Percentiles rank a stretch among this genome's conserved stretches.
Evolutionary conservation across 2,797 vertebrate genomes (phyloP).

Genomic region (Poeciliopsis infans): DNA sequence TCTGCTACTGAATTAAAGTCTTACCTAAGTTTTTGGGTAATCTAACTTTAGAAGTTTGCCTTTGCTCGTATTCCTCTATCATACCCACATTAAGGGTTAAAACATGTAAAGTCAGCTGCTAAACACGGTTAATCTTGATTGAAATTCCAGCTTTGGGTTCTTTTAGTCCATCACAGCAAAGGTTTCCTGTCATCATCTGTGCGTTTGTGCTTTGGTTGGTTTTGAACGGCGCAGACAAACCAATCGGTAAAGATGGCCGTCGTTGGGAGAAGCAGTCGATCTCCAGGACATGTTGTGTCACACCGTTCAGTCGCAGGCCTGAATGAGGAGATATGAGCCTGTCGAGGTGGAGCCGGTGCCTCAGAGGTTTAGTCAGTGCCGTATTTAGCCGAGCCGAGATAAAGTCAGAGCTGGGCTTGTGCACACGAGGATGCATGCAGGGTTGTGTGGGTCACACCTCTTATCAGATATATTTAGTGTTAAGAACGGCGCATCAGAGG

Average conservation of each 20-base stretch:
- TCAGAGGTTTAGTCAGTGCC: slow-evolving; percentile 63
- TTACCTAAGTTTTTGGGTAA: neutral
- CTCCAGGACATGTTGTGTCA: slow-evolving; percentile 11
- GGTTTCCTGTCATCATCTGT: neutral
- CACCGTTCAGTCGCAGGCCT: slow-evolving; percentile 30
- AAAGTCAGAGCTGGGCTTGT: slow-evolving; percentile 59
- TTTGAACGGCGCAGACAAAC: neutral
- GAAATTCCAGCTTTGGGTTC: neutral
- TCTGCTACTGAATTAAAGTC: neutral
- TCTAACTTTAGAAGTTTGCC: neutral
- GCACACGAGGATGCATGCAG: slow-evolving; percentile 44
- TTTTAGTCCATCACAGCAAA: neutral
- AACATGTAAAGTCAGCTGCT: neutral
- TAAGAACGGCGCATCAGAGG: slow-evolving; percentile 21
- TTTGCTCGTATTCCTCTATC: neutral
- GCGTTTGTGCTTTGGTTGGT: neutral
- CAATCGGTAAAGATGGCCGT: neutral
- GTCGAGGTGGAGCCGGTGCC: slow-evolving; percentile 58
- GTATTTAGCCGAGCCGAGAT: slow-evolving; percentile 72
- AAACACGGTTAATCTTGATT: neutral
- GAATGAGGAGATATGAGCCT: slow-evolving; percentile 44
- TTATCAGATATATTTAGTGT: slow-evolving; percentile 70
- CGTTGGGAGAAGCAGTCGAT: neutral
- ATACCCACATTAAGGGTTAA: neutral
- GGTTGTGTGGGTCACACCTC: slow-evolving; percentile 51